Conservation (phyloP, 1,140 invertebrate genomes). For the Manduca sexta region DNA sequence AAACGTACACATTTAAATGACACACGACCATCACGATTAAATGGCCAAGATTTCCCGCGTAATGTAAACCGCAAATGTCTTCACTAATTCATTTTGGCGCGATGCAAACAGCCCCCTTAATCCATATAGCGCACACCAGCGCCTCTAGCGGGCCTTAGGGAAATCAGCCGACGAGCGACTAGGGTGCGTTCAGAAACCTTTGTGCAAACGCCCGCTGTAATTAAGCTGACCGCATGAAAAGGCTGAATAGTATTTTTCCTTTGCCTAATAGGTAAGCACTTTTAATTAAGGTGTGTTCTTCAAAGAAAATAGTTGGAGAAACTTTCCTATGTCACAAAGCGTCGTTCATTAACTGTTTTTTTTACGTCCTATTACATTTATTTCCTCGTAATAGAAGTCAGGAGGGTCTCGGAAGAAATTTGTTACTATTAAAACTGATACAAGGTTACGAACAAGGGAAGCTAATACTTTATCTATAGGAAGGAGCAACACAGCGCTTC, state of each 20-base stretch:
- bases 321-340: neutral
- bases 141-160: slow-evolving; percentile 6
- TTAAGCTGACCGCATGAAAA: slow-evolving; percentile 15
- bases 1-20: neutral
- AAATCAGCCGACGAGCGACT: slow-evolving; percentile 10
- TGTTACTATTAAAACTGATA: too few species aligned
- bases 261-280: slow-evolving; percentile 4
- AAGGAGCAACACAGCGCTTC: too few species aligned
- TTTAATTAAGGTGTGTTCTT: slow-evolving; percentile 7
- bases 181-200: slow-evolving; percentile 17
- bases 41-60: slow-evolving; percentile 11
- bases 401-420: neutral
- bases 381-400: neutral
- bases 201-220: slow-evolving; percentile 8
- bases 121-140: neutral
- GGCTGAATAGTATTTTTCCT: slow-evolving; percentile 13
- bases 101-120: slow-evolving; percentile 6
- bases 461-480: too few species aligned
- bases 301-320: neutral
- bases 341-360: neutral
- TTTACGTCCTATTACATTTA: neutral
- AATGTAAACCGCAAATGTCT: slow-evolving; percentile 15
- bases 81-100: slow-evolving; percentile 3
- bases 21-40: neutral
- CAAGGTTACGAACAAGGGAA: too few species aligned